phyloP scores from a whole-genome alignment of 2,888 invertebrate species.

The Tiphia femorata region DNA sequence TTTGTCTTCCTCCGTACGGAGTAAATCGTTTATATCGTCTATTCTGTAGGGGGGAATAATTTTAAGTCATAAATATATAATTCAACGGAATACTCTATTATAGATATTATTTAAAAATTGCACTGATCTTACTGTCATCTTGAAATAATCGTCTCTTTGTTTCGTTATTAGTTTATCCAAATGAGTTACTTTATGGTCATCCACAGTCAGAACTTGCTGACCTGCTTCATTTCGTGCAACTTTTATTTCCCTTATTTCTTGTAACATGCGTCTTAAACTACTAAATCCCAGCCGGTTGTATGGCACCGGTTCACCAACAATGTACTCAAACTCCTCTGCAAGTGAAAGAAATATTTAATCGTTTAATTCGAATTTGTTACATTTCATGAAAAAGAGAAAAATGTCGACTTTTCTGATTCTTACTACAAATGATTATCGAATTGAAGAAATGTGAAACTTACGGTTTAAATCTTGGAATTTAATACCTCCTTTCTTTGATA shows the following conservation, averaged over 20 bases:
- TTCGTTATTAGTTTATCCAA: constrained; percentile 30
- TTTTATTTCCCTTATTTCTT: constrained; percentile 21
- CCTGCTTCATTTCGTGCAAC: constrained; percentile 8
- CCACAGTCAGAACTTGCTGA: constrained; percentile 19
- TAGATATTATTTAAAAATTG: background rate
- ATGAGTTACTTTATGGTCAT: constrained; percentile 34
- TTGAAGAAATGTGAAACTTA: constrained; percentile 14
- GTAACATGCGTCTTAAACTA: constrained; percentile 27
- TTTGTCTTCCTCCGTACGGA: background rate
- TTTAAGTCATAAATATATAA: background rate
- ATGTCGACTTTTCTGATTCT: background rate
- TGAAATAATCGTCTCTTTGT: constrained; percentile 30
- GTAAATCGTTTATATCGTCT: constrained; percentile 18
- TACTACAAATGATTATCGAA: background rate
- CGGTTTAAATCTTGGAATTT: constrained; percentile 29
- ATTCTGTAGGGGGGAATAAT: constrained; percentile 13
- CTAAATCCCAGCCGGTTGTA: constrained; percentile 33
- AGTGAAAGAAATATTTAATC: background rate
- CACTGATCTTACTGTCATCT: constrained; percentile 7
- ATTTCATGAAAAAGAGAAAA: background rate
- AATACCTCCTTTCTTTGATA: constrained; percentile 37
- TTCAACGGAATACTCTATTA: background rate
- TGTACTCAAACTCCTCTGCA: constrained; percentile 18
- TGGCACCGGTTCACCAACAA: constrained; percentile 37
- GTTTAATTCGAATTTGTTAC: too few relatives aligned